Evolutionary conservation across 2,113 vertebrate species (phyloP).

Genomic region (Setophaga petechia): DNA sequence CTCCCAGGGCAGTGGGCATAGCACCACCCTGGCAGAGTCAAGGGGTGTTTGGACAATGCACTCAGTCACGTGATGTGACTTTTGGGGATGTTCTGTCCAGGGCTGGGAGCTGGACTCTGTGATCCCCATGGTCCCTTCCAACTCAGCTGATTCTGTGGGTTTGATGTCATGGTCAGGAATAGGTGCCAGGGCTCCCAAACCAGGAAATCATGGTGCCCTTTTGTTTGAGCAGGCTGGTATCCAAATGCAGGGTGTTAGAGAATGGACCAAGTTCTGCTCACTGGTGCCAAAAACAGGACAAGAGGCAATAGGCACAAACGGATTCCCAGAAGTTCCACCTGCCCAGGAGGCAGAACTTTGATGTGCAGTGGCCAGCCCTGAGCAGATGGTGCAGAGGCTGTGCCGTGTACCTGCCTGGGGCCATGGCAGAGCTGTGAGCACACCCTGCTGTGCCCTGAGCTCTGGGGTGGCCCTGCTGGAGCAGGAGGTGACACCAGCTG

Average conservation of each 20-base stretch:
- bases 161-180: background rate
- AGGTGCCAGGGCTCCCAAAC: background rate
- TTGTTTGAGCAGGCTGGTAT: background rate
- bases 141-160: background rate
- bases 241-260: background rate
- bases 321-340: background rate
- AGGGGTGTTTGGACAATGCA: background rate
- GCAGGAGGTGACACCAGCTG: background rate
- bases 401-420: background rate
- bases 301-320: background rate
- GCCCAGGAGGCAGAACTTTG: background rate
- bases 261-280: background rate
- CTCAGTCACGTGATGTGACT: background rate
- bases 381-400: background rate
- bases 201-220: accelerated
- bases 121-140: background rate
- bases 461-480: background rate
- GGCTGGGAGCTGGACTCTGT: background rate
- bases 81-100: background rate
- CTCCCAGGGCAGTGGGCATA: background rate
- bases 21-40: background rate
- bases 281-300: background rate
- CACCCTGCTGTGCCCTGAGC: background rate
- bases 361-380: background rate
- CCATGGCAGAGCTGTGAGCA: background rate